phyloP scores from a whole-genome alignment of 2,113 vertebrate species.

The Danio rerio region DNA sequence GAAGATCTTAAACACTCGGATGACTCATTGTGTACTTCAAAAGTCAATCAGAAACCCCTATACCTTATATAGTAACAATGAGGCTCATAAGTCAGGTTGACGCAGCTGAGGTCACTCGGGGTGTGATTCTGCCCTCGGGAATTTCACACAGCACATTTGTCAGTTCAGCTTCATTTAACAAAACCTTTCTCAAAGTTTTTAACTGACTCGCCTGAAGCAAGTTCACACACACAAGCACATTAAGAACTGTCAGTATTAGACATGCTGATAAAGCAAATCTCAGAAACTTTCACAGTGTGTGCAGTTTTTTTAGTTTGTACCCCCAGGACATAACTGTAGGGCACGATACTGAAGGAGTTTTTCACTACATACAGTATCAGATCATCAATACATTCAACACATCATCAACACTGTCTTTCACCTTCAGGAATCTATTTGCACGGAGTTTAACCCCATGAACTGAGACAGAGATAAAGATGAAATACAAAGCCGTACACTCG shows the following conservation, averaged over 20 bases:
- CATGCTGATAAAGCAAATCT: constrained; percentile 29
- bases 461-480: not conserved
- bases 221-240: not conserved
- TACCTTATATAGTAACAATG: constrained; percentile 16
- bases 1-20: constrained; percentile 24
- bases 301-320: not conserved
- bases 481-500: too few species aligned
- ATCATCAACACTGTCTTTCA: not conserved
- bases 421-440: not conserved
- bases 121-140: constrained; percentile 31
- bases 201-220: constrained; percentile 8
- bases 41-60: constrained; percentile 1
- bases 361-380: not conserved
- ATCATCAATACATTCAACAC: not conserved
- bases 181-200: constrained; percentile 7
- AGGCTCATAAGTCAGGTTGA: constrained; percentile 21
- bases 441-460: not conserved
- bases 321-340: not conserved
- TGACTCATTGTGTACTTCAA: not conserved
- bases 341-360: not conserved
- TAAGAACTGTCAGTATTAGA: constrained; percentile 1
- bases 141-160: constrained; percentile 28
- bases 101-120: constrained; percentile 22
- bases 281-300: not conserved
- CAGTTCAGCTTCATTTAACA: constrained; percentile 25